These are phyloP conservation scores for Pseudobourletiella spinata DNA, from an alignment of 1,140 invertebrate genomes.

Conservation along the genomic window DNA sequence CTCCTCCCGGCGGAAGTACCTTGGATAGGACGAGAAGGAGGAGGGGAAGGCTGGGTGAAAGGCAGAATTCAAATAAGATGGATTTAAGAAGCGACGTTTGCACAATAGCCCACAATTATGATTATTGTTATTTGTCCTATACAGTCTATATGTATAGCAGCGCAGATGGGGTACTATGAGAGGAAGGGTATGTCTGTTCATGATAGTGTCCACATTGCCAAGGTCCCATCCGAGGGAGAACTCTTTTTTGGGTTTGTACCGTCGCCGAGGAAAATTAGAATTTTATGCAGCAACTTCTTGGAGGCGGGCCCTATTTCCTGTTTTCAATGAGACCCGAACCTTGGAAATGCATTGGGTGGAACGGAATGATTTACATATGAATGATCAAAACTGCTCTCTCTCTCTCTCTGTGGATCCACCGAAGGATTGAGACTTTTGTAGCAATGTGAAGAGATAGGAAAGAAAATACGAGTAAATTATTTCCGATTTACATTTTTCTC, in stretches of 20 bases:
- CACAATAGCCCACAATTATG: not conserved
- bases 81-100: not conserved
- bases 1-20: too few relatives aligned
- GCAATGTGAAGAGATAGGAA: conserved; percentile 4
- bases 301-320: not conserved
- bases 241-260: too few relatives aligned
- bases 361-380: conserved; percentile 22
- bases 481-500: conserved; percentile 26
- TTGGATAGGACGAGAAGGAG: too few relatives aligned
- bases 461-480: conserved; percentile 26
- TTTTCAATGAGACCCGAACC: not conserved
- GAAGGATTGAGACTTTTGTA: not conserved
- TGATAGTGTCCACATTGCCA: too few relatives aligned
- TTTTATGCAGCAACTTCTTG: not conserved
- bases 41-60: too few relatives aligned
- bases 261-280: not conserved
- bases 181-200: too few relatives aligned
- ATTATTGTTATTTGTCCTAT: too few relatives aligned
- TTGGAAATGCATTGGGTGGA: not conserved
- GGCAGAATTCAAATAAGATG: too few relatives aligned
- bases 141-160: not conserved
- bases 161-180: not conserved
- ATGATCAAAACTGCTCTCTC: conserved; percentile 19
- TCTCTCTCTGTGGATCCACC: not conserved
- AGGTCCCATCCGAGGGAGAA: too few relatives aligned